Evolutionary conservation across 2,888 invertebrate species (phyloP), one percentile per base, ranked within the genome.

Genomic region (Phalera bucephala): DNA sequence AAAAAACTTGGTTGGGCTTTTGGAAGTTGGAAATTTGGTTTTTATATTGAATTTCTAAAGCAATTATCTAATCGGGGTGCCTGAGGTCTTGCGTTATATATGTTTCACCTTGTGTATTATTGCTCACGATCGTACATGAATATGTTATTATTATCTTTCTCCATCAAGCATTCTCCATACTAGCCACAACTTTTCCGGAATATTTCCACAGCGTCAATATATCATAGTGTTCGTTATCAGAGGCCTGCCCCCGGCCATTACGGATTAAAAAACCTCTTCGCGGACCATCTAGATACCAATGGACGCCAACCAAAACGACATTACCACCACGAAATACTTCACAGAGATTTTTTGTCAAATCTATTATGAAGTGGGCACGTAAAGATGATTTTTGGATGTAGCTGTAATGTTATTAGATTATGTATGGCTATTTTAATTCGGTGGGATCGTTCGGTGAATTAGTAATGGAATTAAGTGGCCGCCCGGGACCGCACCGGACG

Each of bases 221-320:
- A 73, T 85, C 83, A 84, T 82, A 76, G 56, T 52, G 62, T 45
- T 53, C 73, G 75, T 72, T 86, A 84, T 85, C 84, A 71, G 74
- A 32, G 34, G 41, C 59, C 53, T 53, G 49, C 51, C 37, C 46
- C 59, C 65, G 69, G 53, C 80, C 76, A 80, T 84, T 83, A 79
- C 63, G 77, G 82, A 84, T 86, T 85, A 84, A 85, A 86, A 75
- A 83, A 80, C 79, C 75, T 80, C 74, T 81, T 75, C 73, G 68
- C 73, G 67, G 58, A 46, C 73, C 79, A 80, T 77, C 75, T 68
- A 73, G 78, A 82, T 81, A 80, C 53, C 51, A 50, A 38, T 40
- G 27, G 41, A 35, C 8, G 7, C 25, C 8, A n/a, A n/a, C 11
- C 32, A 27, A 25, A 55, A 50, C 7, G 17, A 3, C 37, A 2